Evolutionary conservation across 1,140 invertebrate genomes (phyloP).

Genomic region (Nylanderia fulva): DNA sequence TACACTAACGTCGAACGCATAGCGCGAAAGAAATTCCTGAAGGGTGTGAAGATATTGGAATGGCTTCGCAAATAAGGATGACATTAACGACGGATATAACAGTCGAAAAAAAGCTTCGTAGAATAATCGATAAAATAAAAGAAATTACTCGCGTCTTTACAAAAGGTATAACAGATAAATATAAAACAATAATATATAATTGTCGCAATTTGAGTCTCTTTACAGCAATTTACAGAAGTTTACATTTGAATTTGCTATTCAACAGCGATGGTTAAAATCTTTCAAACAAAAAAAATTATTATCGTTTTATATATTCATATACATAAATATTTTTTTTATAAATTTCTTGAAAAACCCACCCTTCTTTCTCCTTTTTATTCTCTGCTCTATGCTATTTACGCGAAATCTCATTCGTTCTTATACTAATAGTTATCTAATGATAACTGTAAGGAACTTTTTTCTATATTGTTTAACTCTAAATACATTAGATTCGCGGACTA

Average conservation of each 20-base stretch:
- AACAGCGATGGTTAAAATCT: too few relatives aligned
- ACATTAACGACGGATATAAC: constrained; percentile 61
- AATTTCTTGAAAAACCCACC: background rate
- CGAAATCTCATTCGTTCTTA: constrained; percentile 73
- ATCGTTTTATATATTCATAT: too few relatives aligned
- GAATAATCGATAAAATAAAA: background rate
- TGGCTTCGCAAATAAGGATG: constrained; percentile 70
- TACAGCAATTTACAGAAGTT: background rate
- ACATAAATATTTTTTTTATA: constrained; percentile 40
- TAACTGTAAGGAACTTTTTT: constrained; percentile 83
- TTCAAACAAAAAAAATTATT: too few relatives aligned
- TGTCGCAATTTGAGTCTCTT: background rate
- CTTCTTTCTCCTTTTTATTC: constrained; percentile 53
- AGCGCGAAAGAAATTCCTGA: constrained; percentile 27
- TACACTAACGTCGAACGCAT: constrained; percentile 73
- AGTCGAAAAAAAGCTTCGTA: background rate
- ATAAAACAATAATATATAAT: constrained; percentile 22
- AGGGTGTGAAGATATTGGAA: constrained; percentile 72
- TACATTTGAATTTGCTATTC: too few relatives aligned
- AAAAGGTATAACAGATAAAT: background rate
- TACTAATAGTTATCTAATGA: constrained; percentile 81
- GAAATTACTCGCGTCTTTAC: background rate
- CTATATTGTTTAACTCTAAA: constrained; percentile 85
- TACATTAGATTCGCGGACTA: constrained; percentile 75
- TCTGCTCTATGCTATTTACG: constrained; percentile 38